These are phyloP conservation scores for Pocillopora damicornis DNA, from an alignment of 64 coral and sea anemone species.

Conservation along the genomic window DNA sequence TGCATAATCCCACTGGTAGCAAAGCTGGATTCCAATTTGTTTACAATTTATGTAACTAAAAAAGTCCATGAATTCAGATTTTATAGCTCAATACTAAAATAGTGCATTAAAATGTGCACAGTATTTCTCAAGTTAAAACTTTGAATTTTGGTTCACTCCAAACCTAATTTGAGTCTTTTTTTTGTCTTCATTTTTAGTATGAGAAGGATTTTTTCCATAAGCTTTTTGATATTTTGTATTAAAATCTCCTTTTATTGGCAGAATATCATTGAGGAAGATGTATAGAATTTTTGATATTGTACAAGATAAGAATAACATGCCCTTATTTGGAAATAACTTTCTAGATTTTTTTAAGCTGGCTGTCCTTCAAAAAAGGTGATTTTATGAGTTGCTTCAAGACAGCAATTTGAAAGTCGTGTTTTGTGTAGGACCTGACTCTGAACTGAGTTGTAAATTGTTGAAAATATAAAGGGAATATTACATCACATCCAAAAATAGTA, in stretches of 20 bases:
- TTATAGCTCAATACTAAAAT: too few species aligned
- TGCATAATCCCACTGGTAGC: neutral
- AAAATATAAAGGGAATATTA: neutral
- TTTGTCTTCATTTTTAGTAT: neutral
- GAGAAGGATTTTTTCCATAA: neutral
- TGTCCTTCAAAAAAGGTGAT: neutral
- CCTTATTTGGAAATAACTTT: neutral
- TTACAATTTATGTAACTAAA: neutral
- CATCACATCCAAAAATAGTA: neutral
- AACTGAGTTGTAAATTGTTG: neutral
- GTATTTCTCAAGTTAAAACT: too few species aligned
- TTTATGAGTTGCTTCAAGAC: neutral
- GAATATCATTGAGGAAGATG: neutral
- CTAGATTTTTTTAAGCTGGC: neutral
- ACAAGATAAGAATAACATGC: neutral
- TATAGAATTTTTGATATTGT: neutral
- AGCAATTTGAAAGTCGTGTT: neutral
- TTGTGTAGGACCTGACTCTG: neutral
- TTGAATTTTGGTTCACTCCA: neutral
- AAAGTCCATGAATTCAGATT: neutral
- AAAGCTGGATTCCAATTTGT: neutral
- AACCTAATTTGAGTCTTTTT: neutral
- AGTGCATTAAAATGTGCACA: too few species aligned
- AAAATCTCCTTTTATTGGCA: neutral
- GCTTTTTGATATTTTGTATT: neutral